These are phyloP conservation scores for Chrysochloris asiatica DNA, from an alignment of 2,113 vertebrate species.

Conservation along the genomic window DNA sequence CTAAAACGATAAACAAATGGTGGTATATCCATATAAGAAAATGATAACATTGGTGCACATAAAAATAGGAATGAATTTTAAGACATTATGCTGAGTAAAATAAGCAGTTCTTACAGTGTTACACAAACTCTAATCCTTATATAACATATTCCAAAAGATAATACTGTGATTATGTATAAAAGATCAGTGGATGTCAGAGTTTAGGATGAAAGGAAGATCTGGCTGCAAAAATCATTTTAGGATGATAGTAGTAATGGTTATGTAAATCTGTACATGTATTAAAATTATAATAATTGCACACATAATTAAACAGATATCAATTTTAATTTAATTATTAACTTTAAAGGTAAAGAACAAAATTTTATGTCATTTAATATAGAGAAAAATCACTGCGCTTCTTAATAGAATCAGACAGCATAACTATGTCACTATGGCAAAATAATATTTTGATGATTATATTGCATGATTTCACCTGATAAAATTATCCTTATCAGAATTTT, in stretches of 20 bases:
- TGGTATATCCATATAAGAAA: too few species aligned
- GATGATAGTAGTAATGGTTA: not conserved
- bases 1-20: too few species aligned
- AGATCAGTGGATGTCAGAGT: not conserved
- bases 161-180: not conserved
- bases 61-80: too few species aligned
- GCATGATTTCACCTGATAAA: not conserved
- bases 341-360: not conserved
- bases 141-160: not conserved
- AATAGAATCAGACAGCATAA: too few species aligned
- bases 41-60: too few species aligned
- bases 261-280: not conserved
- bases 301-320: not conserved
- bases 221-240: not conserved
- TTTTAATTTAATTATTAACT: too few species aligned
- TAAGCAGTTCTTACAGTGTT: not conserved
- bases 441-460: not conserved
- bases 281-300: not conserved
- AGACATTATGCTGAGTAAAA: too few species aligned
- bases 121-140: not conserved
- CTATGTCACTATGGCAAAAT: not conserved
- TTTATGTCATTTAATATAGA: not conserved
- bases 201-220: fast-evolving
- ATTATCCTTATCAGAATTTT: not conserved
- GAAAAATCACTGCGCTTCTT: not conserved